phyloP scores from a whole-genome alignment of 2,888 invertebrate genomes.

The Tupiocoris notatus region DNA sequence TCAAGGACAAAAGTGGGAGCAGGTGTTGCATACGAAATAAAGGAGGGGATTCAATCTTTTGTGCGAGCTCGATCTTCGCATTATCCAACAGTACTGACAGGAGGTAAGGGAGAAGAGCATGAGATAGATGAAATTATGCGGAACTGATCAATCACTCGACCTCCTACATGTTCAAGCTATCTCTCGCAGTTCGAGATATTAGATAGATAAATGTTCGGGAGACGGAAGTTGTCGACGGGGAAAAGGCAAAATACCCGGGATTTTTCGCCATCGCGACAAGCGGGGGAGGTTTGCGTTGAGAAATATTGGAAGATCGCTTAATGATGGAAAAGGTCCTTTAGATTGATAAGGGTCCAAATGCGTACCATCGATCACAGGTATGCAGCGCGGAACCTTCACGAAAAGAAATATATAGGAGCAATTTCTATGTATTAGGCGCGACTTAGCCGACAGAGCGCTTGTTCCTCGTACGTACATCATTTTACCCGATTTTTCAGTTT shows the following conservation, averaged over 20 bases:
- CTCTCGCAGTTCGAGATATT: slow-evolving; percentile 3
- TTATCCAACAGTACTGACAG: background rate
- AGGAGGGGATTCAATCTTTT: background rate
- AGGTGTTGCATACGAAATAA: background rate
- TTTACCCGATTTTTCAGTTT: background rate
- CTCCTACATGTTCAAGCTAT: background rate
- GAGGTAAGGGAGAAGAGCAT: background rate
- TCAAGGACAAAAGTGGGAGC: too few relatives aligned
- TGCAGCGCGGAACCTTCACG: background rate
- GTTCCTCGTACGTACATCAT: background rate
- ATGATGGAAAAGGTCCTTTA: slow-evolving; percentile 27
- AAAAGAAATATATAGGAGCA: slow-evolving; percentile 11
- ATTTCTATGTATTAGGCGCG: slow-evolving; percentile 12
- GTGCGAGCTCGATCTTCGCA: background rate
- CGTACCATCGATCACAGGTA: slow-evolving; percentile 18
- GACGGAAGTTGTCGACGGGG: background rate
- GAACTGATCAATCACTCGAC: slow-evolving; percentile 37
- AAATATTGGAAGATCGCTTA: slow-evolving; percentile 30
- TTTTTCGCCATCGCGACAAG: background rate
- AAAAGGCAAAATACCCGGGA: background rate
- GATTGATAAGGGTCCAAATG: slow-evolving; percentile 33
- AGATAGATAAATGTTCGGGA: slow-evolving; percentile 33
- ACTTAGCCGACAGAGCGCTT: background rate
- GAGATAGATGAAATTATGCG: slow-evolving; percentile 34
- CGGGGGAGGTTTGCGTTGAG: slow-evolving; percentile 8